phyloP scores from a whole-genome alignment of 2,797 vertebrate genomes.

The Cryptoblepharus egeriae region DNA sequence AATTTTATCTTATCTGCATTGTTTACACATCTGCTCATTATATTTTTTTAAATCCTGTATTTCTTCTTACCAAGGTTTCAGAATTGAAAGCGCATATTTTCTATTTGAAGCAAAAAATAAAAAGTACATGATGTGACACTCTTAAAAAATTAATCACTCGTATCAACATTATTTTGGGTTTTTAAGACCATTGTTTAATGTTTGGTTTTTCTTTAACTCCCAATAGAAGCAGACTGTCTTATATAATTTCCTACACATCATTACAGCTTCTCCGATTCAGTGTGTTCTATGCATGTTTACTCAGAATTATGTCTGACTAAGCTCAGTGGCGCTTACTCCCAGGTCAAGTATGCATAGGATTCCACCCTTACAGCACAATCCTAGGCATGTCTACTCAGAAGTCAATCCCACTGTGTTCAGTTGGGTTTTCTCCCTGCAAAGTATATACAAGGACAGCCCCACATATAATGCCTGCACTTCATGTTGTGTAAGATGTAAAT shows the following conservation, averaged over 20 bases:
- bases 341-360: too few relatives aligned
- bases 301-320: too few relatives aligned
- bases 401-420: too few relatives aligned
- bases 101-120: too few relatives aligned
- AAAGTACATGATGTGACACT: background rate
- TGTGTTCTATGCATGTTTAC: too few relatives aligned
- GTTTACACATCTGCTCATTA: slow-evolving; percentile 35
- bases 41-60: slow-evolving; percentile 3
- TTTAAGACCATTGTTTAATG: background rate
- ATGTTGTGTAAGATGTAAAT: background rate
- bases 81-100: background rate
- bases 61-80: slow-evolving; percentile 16
- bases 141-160: background rate
- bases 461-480: background rate
- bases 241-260: background rate
- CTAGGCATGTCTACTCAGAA: too few relatives aligned
- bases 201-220: background rate
- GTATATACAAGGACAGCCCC: background rate
- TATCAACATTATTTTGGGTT: background rate
- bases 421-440: too few relatives aligned
- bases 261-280: background rate
- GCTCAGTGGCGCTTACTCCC: too few relatives aligned
- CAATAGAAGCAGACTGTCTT: background rate
- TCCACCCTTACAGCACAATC: too few relatives aligned
- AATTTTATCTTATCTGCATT: slow-evolving; percentile 53